Evolutionary conservation across 2,113 vertebrate genomes (phyloP).

Genomic region (Bos indicus): DNA sequence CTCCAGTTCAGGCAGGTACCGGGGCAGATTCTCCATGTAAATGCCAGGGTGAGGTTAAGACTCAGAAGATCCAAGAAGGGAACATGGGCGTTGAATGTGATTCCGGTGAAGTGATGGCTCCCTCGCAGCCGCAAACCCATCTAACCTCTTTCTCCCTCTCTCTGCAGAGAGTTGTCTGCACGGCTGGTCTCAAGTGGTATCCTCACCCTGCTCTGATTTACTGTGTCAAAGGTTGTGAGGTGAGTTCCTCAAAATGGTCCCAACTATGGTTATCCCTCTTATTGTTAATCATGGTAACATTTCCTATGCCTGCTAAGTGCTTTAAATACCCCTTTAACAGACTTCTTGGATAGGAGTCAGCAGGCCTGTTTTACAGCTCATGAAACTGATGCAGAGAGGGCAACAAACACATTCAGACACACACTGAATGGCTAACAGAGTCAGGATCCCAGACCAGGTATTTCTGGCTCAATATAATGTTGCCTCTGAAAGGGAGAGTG

Average conservation of each 20-base stretch:
- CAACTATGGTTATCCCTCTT: fast-evolving
- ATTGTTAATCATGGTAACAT: background rate
- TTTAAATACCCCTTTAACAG: background rate
- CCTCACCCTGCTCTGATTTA: conserved; percentile 92
- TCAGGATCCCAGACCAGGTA: background rate
- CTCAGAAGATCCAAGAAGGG: conserved; percentile 62
- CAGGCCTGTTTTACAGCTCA: background rate
- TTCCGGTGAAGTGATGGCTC: background rate
- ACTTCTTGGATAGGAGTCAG: background rate
- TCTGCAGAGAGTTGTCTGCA: conserved; percentile 92
- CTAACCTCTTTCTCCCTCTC: conserved; percentile 43
- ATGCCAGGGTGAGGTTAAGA: conserved; percentile 71
- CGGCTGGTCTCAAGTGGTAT: conserved; percentile 95
- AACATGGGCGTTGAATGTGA: fast-evolving
- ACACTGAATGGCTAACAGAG: background rate
- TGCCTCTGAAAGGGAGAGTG: background rate
- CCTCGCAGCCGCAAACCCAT: conserved; percentile 40
- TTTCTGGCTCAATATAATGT: background rate
- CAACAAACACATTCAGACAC: background rate
- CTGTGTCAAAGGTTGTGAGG: conserved; percentile 98
- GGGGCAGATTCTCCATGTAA: conserved; percentile 73
- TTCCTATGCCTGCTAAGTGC: background rate
- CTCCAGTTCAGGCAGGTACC: conserved; percentile 76
- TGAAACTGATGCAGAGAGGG: background rate
- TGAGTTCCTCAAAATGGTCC: conserved; percentile 70